Evolutionary conservation across 2,113 vertebrate genomes (phyloP), one percentile per base, ranked within the genome.

Genomic region (Maccullochella peelii): DNA sequence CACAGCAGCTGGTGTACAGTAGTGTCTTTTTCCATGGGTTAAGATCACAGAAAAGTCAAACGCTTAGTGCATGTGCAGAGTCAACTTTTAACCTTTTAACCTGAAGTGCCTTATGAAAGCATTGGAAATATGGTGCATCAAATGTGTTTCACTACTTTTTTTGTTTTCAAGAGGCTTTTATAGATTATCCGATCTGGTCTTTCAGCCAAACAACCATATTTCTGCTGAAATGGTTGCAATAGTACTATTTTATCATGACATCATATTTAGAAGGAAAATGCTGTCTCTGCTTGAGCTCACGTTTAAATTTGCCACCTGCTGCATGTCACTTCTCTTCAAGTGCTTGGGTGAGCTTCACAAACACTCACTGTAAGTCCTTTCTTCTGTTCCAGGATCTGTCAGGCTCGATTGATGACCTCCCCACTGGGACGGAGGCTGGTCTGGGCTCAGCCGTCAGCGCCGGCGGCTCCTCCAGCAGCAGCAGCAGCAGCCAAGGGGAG

Each of bases 371-470:
- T 54, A 4, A 11, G 63, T 49, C 83, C 61, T 79, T n/a, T 78
- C 69, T 85, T 90, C 75, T 88, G 76, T 82, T 91, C 83, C 94
- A 99, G 98, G 98, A 99, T 94, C 95, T 99, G 89, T 99, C 98
- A 82, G 98, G 98, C 93, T 97, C 98, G 67, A 99, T 99, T 78
- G 98, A 99, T 1, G 98, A 99, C 94, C 96, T 99, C 90, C 98
- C 98, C 84, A 99, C 97, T 0, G 98, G 98, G 93, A 98, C 97
- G 0, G 98, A 99, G 94, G 97, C 96, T 6, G 95, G 96, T 1
- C 88, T 97, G 92, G 97, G 97, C 92, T 97, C 97, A 23, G 97
- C 96, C 0, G 96, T 96, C 78, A 96, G 96, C 0, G 97, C 96
- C 0, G 96, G 96, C 0, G 97, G 97, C 87, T 97, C 97, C 49